These are phyloP conservation scores for Brenthis daphne DNA, from an alignment of 2,888 invertebrate genomes.

Conservation along the genomic window DNA sequence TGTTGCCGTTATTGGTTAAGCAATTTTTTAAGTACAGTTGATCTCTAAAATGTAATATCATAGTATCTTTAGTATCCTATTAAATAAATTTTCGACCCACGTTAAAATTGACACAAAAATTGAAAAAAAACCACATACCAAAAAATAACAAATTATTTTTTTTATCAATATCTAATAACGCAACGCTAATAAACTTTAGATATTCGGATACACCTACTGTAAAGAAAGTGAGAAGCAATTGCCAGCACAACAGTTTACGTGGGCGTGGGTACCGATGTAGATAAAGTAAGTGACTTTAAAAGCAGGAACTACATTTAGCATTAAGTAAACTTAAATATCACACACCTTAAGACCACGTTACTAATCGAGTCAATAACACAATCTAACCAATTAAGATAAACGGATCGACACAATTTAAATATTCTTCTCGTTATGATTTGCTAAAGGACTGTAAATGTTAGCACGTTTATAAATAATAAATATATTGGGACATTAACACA, in stretches of 20 bases:
- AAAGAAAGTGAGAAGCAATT: constrained; percentile 29
- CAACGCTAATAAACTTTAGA: not conserved
- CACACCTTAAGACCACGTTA: constrained; percentile 24
- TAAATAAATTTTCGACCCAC: no score
- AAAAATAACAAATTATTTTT: no score
- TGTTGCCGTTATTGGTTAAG: no score
- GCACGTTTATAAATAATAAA: not conserved
- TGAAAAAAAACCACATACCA: no score
- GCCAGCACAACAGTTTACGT: constrained; percentile 18
- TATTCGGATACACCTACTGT: not conserved
- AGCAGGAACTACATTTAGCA: constrained; percentile 26
- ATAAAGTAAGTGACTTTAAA: constrained; percentile 25
- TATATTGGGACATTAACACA: no score
- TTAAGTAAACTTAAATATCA: constrained; percentile 27
- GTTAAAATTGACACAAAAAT: no score
- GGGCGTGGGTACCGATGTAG: constrained; percentile 29
- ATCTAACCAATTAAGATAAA: constrained; percentile 21
- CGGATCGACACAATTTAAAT: constrained; percentile 14
- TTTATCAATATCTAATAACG: no score
- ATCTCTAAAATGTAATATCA: no score
- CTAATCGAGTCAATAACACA: constrained; percentile 22
- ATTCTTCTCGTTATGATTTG: constrained; percentile 13
- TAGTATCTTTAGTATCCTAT: no score
- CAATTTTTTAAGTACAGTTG: no score
- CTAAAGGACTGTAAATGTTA: not conserved